A percentile compares a stretch with the other conserved stretches of the same genome.
phyloP scores from a whole-genome alignment of 2,797 vertebrate genomes.

The Sarcophilus harrisii region DNA sequence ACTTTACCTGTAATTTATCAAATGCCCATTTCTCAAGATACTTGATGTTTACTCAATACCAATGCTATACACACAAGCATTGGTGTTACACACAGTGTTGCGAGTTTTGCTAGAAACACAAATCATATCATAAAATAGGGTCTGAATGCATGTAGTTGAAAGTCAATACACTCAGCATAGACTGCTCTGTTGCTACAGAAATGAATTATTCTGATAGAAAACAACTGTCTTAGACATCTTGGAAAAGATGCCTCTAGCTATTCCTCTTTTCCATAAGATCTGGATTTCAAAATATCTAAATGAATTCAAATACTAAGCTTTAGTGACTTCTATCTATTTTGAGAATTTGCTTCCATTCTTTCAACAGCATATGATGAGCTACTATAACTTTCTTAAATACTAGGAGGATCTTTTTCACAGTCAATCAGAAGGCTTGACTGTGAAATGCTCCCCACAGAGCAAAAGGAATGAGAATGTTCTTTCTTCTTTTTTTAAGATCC shows the following conservation, averaged over 20 bases:
- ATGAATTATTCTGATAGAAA: fast-evolving
- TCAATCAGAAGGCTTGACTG: not conserved
- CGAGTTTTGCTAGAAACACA: not conserved
- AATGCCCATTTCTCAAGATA: not conserved
- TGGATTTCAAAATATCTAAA: constrained; percentile 27
- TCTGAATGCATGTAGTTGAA: not conserved
- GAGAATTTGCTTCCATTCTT: not conserved
- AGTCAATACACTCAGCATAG: not conserved
- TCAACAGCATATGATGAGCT: not conserved
- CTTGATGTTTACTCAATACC: not conserved
- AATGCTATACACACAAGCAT: not conserved
- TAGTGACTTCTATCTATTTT: not conserved
- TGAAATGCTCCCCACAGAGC: not conserved
- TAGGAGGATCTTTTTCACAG: not conserved
- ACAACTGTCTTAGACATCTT: not conserved
- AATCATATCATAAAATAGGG: not conserved
- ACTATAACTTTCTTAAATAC: not conserved
- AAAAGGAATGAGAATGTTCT: not conserved
- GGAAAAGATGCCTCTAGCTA: not conserved
- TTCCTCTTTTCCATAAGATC: not conserved
- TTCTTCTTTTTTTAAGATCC: not conserved
- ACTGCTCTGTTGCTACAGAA: not conserved
- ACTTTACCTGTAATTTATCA: constrained; percentile 40
- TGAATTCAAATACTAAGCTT: not conserved
- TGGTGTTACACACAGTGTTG: not conserved